phyloP scores from a whole-genome alignment of 2,888 invertebrate genomes.

The Chrysolina oricalcia region DNA sequence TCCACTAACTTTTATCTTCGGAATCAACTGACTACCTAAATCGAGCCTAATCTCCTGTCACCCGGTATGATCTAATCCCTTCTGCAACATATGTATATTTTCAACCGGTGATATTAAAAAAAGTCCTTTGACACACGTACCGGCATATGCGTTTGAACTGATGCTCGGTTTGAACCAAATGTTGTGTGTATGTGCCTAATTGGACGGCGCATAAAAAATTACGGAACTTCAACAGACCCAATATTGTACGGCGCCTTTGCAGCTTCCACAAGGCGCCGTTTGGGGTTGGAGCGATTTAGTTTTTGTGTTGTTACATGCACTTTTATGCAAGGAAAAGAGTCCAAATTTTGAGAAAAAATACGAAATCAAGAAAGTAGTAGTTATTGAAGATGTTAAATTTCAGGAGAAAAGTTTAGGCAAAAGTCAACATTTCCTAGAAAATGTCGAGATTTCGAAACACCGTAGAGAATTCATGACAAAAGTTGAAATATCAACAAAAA shows the following conservation, averaged over 20 bases:
- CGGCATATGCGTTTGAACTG: constrained; percentile 51
- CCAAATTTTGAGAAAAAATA: no score
- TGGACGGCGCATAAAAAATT: constrained; percentile 36
- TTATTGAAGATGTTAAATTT: no score
- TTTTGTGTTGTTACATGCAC: neutral
- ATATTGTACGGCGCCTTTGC: constrained; percentile 28
- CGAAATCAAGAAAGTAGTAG: no score
- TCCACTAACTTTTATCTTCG: no score
- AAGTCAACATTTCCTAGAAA: no score
- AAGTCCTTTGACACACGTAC: constrained; percentile 23
- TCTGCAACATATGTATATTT: constrained; percentile 28
- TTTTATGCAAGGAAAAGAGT: no score
- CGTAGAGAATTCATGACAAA: no score
- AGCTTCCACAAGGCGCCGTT: constrained; percentile 16
- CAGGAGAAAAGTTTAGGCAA: no score
- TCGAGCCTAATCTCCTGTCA: no score
- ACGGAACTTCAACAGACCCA: constrained; percentile 33
- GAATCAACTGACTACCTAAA: no score
- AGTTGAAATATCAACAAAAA: no score
- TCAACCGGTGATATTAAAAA: constrained; percentile 15
- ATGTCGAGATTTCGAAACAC: no score
- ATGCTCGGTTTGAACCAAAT: constrained; percentile 60
- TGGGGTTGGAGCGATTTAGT: neutral
- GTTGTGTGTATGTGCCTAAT: constrained; percentile 52
- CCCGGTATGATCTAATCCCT: neutral